A percentile compares a stretch with the other conserved stretches of the same genome.
Evolutionary conservation across 2,888 invertebrate species (phyloP).

Genomic region (Drosophila cyrtoloma): DNA sequence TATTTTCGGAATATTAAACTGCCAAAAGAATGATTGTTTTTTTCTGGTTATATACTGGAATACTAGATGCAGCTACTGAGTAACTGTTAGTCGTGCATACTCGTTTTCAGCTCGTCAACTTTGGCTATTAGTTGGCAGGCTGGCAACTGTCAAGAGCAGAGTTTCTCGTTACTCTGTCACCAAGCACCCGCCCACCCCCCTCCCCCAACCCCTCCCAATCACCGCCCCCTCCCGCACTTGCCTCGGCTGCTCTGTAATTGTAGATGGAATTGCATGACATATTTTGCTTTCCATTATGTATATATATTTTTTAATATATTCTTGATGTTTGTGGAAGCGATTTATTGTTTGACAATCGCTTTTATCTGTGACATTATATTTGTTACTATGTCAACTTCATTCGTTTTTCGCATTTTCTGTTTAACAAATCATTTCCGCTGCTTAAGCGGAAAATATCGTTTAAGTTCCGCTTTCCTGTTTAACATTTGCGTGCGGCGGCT

Average conservation of each 20-base stretch:
- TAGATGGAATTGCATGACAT: conserved; percentile 34
- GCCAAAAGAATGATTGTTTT: not conserved
- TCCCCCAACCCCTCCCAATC: not conserved
- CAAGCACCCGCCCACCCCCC: conserved; percentile 12
- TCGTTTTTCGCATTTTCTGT: conserved; percentile 39
- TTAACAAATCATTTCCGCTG: conserved; percentile 81
- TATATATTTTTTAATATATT: conserved; percentile 15
- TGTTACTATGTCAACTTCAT: conserved; percentile 49
- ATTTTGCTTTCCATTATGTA: conserved; percentile 5
- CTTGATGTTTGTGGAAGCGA: conserved; percentile 43
- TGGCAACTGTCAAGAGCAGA: conserved; percentile 50
- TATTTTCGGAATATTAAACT: not conserved
- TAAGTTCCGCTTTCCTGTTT: conserved; percentile 33
- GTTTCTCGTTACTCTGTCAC: conserved; percentile 45
- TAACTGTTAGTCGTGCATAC: not conserved
- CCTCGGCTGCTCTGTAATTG: conserved; percentile 46
- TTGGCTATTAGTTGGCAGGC: conserved; percentile 36
- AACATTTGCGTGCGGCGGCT: conserved; percentile 40
- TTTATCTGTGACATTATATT: conserved; percentile 59
- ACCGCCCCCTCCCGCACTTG: not conserved
- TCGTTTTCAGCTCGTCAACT: not conserved
- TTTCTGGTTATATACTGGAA: not conserved
- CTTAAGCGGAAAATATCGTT: conserved; percentile 73
- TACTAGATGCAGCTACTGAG: not conserved
- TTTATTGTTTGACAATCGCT: conserved; percentile 72